Evolutionary conservation across 2,888 invertebrate genomes (phyloP).

Genomic region (Acronicta psi): DNA sequence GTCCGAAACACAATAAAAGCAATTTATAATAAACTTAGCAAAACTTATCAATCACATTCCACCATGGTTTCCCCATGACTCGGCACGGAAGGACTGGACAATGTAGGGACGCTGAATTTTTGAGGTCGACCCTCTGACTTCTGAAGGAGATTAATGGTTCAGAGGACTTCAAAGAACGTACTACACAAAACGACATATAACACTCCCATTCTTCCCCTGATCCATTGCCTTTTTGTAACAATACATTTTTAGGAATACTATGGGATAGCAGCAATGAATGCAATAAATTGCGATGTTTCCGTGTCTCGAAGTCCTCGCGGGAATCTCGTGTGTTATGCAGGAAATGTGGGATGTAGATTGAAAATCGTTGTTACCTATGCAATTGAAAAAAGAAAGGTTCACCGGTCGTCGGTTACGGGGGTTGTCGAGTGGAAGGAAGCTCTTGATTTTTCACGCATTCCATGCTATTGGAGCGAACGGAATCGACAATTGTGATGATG

Average conservation of each 20-base stretch:
- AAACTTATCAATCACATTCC: conserved; percentile 57
- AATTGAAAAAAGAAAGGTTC: conserved; percentile 53
- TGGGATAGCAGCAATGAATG: conserved; percentile 38
- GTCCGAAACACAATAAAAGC: conserved; percentile 27
- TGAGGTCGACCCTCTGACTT: conserved; percentile 76
- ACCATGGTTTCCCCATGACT: conserved; percentile 61
- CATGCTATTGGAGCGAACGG: conserved; percentile 39
- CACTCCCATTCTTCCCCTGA: conserved; percentile 14
- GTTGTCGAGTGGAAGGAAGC: conserved; percentile 53
- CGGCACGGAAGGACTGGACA: conserved; percentile 59
- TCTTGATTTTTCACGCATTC: conserved; percentile 52
- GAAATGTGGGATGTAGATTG: conserved; percentile 68
- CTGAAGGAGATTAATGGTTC: conserved; percentile 76
- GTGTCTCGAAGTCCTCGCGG: conserved; percentile 34
- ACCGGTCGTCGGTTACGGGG: conserved; percentile 32
- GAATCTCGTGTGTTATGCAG: conserved; percentile 60
- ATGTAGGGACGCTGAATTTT: conserved; percentile 74
- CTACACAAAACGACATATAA: conserved; percentile 42
- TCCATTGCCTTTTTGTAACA: conserved; percentile 30
- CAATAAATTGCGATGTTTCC: conserved; percentile 28
- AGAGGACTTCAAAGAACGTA: conserved; percentile 43
- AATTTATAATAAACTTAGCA: conserved; percentile 54
- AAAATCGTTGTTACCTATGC: conserved; percentile 58
- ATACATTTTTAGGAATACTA: neutral
- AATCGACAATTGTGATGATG: conserved; percentile 47